These are phyloP conservation scores for Lasioglossum calceatum DNA, from an alignment of 2,888 invertebrate species.

Conservation along the genomic window DNA sequence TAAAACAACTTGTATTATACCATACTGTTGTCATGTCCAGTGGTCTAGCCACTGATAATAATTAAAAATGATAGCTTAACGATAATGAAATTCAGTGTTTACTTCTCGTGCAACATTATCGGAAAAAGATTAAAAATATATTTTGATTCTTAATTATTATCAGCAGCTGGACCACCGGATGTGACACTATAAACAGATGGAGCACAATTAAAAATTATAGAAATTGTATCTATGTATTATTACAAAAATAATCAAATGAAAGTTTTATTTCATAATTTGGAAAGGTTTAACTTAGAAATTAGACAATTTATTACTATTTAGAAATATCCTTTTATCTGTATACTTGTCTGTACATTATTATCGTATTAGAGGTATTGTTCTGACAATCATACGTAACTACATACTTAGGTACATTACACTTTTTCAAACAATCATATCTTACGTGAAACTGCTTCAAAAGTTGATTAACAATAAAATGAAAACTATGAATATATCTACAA, in stretches of 20 bases:
- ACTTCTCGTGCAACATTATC: no score
- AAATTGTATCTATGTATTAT: background rate
- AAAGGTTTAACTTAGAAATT: background rate
- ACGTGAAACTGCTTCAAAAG: background rate
- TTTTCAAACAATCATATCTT: slow-evolving; percentile 27
- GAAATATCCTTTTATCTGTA: background rate
- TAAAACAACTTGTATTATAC: background rate
- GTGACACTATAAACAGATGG: background rate
- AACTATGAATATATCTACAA: background rate
- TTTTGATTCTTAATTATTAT: no score
- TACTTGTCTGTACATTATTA: background rate
- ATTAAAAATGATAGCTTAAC: no score
- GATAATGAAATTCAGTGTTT: no score
- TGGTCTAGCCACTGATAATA: no score
- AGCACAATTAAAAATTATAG: background rate
- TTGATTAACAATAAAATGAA: background rate
- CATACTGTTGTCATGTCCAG: background rate
- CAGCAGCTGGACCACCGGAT: no score
- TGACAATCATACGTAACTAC: slow-evolving; percentile 37
- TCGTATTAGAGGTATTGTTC: background rate
- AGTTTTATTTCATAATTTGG: background rate
- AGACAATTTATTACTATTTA: background rate
- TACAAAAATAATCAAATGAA: background rate
- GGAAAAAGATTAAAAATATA: no score
- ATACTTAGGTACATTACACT: background rate